These are phyloP conservation scores for Chamaetylas fuelleborni DNA, from an alignment of 2,113 vertebrate genomes.

Conservation along the genomic window DNA sequence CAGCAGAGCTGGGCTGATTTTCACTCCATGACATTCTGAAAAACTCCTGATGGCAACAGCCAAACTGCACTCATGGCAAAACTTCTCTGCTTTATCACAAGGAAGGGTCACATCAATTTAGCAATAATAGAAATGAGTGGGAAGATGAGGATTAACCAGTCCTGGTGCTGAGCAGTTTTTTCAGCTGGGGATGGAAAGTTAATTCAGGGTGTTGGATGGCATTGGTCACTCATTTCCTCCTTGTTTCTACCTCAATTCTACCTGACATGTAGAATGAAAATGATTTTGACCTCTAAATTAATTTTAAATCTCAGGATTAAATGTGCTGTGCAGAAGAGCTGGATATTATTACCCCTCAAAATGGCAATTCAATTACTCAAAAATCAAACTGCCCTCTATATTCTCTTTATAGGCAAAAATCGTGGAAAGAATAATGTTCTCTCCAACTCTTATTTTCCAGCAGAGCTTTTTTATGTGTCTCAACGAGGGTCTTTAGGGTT, in stretches of 20 bases:
- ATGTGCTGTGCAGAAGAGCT: not conserved
- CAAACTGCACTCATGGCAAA: not conserved
- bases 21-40: not conserved
- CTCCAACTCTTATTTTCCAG: constrained; percentile 46
- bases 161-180: not conserved
- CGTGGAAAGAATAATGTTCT: not conserved
- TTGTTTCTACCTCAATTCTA: not conserved
- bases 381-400: not conserved
- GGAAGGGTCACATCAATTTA: not conserved
- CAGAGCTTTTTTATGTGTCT: constrained; percentile 32
- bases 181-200: not conserved
- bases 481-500: constrained; percentile 21
- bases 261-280: not conserved
- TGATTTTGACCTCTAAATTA: not conserved
- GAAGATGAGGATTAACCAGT: not conserved
- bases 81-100: not conserved
- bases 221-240: not conserved
- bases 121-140: not conserved
- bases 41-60: not conserved
- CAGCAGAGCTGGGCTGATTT: not conserved
- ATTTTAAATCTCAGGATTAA: not conserved
- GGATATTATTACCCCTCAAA: not conserved
- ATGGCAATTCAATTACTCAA: constrained; percentile 5
- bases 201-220: not conserved
- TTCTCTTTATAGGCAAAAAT: not conserved